These are phyloP conservation scores for Bradypodion pumilum DNA, from an alignment of 2,797 vertebrate species.

Conservation along the genomic window DNA sequence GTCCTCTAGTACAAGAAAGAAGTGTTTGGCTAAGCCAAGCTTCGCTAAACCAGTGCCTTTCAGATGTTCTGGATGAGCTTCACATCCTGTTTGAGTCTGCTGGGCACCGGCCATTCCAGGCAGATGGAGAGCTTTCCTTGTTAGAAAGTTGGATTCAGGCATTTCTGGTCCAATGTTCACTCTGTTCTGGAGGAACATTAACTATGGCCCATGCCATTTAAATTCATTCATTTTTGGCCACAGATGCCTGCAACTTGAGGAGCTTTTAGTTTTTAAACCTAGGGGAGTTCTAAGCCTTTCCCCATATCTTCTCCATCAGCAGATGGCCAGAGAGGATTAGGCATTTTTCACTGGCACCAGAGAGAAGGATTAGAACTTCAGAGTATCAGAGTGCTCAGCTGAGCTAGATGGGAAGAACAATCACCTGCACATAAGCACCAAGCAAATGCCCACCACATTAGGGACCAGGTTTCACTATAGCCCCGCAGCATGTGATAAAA, in stretches of 20 bases:
- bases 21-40: not conserved
- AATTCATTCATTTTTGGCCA: not conserved
- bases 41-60: too few species aligned
- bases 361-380: constrained; percentile 1
- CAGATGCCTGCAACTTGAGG: constrained; percentile 2
- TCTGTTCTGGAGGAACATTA: not conserved
- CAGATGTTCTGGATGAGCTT: not conserved
- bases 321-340: constrained; percentile 57
- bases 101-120: not conserved
- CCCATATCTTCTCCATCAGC: constrained; percentile 37
- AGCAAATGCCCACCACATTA: constrained; percentile 14
- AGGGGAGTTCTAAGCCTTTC: constrained; percentile 39
- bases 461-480: not conserved
- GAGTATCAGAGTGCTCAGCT: not conserved
- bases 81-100: not conserved
- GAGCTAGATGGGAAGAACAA: constrained; percentile 3
- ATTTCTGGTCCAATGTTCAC: not conserved
- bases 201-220: not conserved
- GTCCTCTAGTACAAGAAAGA: too few species aligned
- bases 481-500: too few species aligned
- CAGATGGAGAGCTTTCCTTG: not conserved
- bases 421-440: constrained; percentile 1
- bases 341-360: constrained; percentile 26
- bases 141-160: not conserved
- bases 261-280: too few species aligned